These are phyloP conservation scores for Regulus satrapa DNA, from an alignment of 2,113 vertebrate genomes.

Conservation along the genomic window DNA sequence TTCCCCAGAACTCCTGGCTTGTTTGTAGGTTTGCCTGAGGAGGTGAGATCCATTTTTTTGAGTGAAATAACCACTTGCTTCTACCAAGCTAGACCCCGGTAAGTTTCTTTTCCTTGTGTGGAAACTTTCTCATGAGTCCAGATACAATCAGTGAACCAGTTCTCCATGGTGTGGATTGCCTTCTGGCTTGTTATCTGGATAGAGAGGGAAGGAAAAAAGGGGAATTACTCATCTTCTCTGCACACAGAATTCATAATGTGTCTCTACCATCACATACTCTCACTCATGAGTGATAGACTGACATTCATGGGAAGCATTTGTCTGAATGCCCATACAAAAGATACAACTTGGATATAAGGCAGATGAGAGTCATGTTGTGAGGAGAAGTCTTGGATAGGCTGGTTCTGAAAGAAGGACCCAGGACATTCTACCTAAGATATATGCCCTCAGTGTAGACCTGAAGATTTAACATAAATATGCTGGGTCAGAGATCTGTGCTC, in stretches of 20 bases:
- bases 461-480: not conserved
- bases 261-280: not conserved
- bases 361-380: not conserved
- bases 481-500: not conserved
- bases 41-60: not conserved
- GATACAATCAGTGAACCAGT: not conserved
- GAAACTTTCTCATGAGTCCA: not conserved
- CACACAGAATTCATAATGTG: not conserved
- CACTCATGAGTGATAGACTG: not conserved
- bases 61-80: not conserved
- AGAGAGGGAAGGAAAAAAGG: not conserved
- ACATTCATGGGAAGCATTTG: not conserved
- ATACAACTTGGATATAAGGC: not conserved
- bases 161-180: not conserved
- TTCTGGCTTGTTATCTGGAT: not conserved
- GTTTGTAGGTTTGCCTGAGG: not conserved
- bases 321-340: not conserved
- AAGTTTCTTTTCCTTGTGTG: not conserved
- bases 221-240: not conserved
- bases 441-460: not conserved
- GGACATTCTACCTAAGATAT: not conserved
- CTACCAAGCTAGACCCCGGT: not conserved
- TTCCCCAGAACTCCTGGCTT: not conserved
- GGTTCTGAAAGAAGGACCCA: not conserved
- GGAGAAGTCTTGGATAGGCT: not conserved